Evolutionary conservation across 2,797 vertebrate species (phyloP).

Genomic region (Propithecus perrieri): DNA sequence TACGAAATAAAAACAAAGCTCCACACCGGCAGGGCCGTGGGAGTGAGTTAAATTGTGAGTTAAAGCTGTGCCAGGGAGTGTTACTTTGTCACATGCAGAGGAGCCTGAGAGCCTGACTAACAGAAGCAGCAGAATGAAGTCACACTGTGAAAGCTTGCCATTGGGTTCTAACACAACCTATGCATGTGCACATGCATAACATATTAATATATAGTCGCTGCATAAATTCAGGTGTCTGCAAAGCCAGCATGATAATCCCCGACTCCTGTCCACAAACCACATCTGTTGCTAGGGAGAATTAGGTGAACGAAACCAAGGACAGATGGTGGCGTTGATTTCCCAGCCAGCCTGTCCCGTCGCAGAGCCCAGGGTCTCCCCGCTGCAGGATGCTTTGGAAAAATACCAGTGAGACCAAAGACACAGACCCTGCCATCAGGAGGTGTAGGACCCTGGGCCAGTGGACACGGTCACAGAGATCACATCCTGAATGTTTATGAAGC

Average conservation of each 20-base stretch:
- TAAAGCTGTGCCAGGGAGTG: constrained; percentile 63
- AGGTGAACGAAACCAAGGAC: background rate
- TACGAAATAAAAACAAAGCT: constrained; percentile 85
- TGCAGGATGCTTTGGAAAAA: background rate
- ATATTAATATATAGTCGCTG: accelerated
- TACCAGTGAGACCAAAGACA: background rate
- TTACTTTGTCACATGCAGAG: constrained; percentile 48
- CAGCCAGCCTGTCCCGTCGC: background rate
- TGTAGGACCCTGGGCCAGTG: background rate
- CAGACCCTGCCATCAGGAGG: background rate
- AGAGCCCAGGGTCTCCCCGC: background rate
- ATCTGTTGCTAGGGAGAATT: background rate
- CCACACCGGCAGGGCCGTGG: constrained; percentile 46
- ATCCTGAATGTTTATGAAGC: too few relatives aligned
- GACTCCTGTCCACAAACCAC: background rate
- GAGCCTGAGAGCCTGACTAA: background rate
- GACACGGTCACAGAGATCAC: background rate
- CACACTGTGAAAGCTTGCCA: accelerated
- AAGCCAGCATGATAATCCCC: background rate
- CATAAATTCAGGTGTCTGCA: background rate
- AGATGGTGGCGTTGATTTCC: background rate
- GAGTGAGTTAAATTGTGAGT: constrained; percentile 35
- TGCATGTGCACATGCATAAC: background rate
- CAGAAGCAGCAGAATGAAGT: background rate
- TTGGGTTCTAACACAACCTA: accelerated